Conservation (phyloP, 1,140 invertebrate species). For the Scaptodrosophila lebanonensis region DNA sequence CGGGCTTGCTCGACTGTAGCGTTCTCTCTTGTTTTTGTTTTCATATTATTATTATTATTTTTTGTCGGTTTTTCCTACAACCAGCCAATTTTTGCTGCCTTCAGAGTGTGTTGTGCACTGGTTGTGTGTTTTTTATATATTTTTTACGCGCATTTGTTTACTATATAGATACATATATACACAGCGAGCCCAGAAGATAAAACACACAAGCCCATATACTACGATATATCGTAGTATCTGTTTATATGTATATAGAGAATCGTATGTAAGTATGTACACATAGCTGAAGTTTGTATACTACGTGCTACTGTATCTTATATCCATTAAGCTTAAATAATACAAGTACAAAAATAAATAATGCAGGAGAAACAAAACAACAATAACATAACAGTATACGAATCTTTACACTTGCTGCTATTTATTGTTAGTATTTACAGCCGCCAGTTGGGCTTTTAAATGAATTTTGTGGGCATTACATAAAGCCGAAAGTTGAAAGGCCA, state of each 20-base stretch:
- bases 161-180: conserved; percentile 65
- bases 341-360: conserved; percentile 46
- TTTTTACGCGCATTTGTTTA: conserved; percentile 70
- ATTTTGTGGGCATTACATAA: conserved; percentile 60
- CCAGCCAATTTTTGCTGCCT: conserved; percentile 52
- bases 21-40: conserved; percentile 7
- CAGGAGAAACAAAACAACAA: conserved; percentile 36
- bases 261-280: too few relatives aligned
- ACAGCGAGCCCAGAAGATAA: conserved; percentile 51
- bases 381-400: conserved; percentile 18
- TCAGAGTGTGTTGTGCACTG: too few relatives aligned
- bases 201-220: conserved; percentile 29
- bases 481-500: conserved; percentile 35
- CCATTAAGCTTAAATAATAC: conserved; percentile 64
- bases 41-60: conserved; percentile 28
- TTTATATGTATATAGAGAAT: too few relatives aligned
- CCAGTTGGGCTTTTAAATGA: conserved; percentile 39
- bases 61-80: conserved; percentile 29
- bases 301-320: conserved; percentile 17
- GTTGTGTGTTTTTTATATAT: conserved; percentile 32
- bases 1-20: too few relatives aligned
- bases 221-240: too few relatives aligned
- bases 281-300: conserved; percentile 28
- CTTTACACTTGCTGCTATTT: conserved; percentile 16
- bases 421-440: conserved; percentile 43